These are phyloP conservation scores for Hemibagrus wyckioides DNA, from an alignment of 2,113 vertebrate genomes.

Conservation along the genomic window DNA sequence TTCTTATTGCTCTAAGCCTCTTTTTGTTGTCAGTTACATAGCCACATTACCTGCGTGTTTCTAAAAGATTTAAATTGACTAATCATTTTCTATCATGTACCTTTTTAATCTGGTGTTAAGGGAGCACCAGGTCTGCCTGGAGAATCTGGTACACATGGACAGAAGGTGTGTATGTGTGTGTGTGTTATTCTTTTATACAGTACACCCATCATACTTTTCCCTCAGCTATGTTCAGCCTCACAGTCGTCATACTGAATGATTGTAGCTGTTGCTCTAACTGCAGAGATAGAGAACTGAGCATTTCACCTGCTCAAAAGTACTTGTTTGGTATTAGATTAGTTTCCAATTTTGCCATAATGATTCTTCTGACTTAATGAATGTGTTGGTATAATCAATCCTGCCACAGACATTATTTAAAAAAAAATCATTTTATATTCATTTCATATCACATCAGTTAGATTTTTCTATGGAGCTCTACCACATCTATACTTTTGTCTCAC, in stretches of 20 bases:
- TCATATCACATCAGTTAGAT: background rate
- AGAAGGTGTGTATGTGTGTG: slow-evolving; percentile 78
- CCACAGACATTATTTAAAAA: background rate
- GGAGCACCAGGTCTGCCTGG: slow-evolving; percentile 82
- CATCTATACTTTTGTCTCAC: background rate
- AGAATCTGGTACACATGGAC: slow-evolving; percentile 74
- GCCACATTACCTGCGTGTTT: background rate
- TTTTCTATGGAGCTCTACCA: background rate
- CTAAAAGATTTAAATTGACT: background rate
- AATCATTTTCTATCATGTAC: background rate
- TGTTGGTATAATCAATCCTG: too few species aligned
- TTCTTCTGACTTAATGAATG: too few species aligned
- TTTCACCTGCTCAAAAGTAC: background rate
- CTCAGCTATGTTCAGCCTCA: background rate
- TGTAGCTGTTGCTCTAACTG: background rate
- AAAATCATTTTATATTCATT: background rate
- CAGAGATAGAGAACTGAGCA: background rate
- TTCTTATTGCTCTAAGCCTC: background rate
- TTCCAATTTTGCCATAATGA: background rate
- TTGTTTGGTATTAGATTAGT: background rate
- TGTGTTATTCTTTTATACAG: slow-evolving; percentile 20
- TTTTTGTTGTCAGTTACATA: background rate
- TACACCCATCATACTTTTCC: background rate
- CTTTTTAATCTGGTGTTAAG: slow-evolving; percentile 63
- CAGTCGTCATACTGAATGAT: background rate